Base-by-base conservation (phyloP, 2,888 invertebrate species). In the Lottia scabra region DNA sequence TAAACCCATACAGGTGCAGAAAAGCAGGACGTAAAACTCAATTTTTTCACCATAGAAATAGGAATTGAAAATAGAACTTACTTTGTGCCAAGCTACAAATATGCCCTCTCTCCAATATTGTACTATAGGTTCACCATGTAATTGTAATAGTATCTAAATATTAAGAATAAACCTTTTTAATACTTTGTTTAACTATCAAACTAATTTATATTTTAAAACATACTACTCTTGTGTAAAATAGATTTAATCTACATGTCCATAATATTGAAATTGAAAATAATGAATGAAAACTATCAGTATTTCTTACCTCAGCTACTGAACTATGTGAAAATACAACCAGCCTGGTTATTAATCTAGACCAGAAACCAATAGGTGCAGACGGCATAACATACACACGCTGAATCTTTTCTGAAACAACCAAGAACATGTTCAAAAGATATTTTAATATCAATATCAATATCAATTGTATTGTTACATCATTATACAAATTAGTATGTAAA, bases 281-380 rank as follows among this genome's bases (percentile, higher is more conserved):
- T n/a, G n/a, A n/a, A n/a, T n/a, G 5, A 30, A 30, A 30, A 30
- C 30, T 30, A 30, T 4, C 30, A 30, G 3, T 30, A 6, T 38
- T 38, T 71, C 73, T 19, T 65, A 84, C 84, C 81, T 81, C 76
- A 19, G 81, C 80, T 26, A 81, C 74, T 65, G 73, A 67, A 66
- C 83, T 82, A 30, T 80, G 75, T n/a, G 82, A 79, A 65, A 86
- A 81, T 3, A 83, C 83, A 27, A 86, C 82, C 10, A 87, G 79
- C 44, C 87, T 70, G 0, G 86, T 80, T 44, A 88, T 80, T 3
- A 88, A 81, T 27, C 88, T 75, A 8, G 85, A 82, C 86, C 87
- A 86, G 72, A 88, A 80, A n/a, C 88, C 88, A 65, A 87, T 83
- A 5, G 87, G 88, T 23, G 83, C 80, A 68, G 82, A 83, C 0